A percentile compares a stretch with the other conserved stretches of the same genome.
These are phyloP conservation scores for Syngnathus scovelli DNA, from an alignment of 2,113 vertebrate species.

Conservation along the genomic window DNA sequence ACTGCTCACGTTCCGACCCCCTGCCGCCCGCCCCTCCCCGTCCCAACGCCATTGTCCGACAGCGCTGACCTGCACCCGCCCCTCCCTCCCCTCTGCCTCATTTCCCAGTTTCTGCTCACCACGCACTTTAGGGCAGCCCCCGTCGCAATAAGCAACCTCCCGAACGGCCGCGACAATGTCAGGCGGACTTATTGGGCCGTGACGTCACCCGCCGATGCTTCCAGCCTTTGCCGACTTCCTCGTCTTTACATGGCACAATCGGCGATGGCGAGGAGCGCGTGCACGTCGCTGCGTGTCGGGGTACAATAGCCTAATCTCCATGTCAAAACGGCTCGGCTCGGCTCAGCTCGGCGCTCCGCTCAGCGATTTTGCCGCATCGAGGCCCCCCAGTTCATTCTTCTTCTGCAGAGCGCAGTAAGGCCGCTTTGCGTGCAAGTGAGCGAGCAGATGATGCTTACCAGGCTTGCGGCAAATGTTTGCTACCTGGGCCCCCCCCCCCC, in stretches of 20 bases:
- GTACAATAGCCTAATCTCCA: slow-evolving; percentile 99
- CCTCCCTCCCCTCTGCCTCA: slow-evolving; percentile 57
- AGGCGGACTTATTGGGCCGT: slow-evolving; percentile 83
- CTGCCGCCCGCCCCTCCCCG: slow-evolving; percentile 1
- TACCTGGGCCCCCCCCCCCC: neutral
- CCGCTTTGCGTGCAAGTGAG: slow-evolving; percentile 25
- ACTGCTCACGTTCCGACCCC: slow-evolving; percentile 77
- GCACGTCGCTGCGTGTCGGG: slow-evolving; percentile 55
- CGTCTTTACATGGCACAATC: slow-evolving; percentile 5
- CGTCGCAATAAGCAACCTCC: slow-evolving; percentile 47
- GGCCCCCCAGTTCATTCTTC: slow-evolving; percentile 73
- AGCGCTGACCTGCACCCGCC: slow-evolving; percentile 58
- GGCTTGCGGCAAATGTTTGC: neutral
- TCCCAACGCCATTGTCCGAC: slow-evolving; percentile 67
- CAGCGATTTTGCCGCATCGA: slow-evolving; percentile 84
- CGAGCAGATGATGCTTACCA: neutral
- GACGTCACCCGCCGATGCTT: slow-evolving; percentile 88
- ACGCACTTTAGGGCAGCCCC: slow-evolving; percentile 84
- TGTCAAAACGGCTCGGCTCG: slow-evolving; percentile 98
- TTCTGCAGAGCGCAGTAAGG: slow-evolving; percentile 81
- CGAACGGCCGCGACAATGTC: slow-evolving; percentile 74
- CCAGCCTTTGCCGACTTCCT: slow-evolving; percentile 60
- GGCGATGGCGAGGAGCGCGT: slow-evolving; percentile 25
- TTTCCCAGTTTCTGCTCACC: slow-evolving; percentile 71
- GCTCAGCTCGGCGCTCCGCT: slow-evolving; percentile 92